These are phyloP conservation scores for Drosophila kanapiae DNA, from an alignment of 1,140 invertebrate species.

Conservation along the genomic window DNA sequence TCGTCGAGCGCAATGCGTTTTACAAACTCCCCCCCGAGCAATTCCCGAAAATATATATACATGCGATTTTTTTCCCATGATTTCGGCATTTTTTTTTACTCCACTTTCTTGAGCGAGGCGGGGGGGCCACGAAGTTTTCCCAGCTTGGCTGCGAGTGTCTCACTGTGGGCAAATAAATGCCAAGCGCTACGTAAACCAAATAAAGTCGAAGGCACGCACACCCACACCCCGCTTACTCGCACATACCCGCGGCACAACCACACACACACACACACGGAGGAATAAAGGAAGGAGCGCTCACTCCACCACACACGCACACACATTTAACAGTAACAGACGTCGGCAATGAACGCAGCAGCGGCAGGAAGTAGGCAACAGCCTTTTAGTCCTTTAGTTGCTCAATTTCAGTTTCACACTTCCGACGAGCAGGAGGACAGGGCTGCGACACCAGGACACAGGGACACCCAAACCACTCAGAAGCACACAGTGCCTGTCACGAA, in stretches of 20 bases:
- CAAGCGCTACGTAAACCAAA: constrained; percentile 82
- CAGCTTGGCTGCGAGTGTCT: constrained; percentile 55
- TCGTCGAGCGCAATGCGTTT: constrained; percentile 73
- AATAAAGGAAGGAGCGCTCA: constrained; percentile 16
- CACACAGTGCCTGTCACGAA: constrained; percentile 15
- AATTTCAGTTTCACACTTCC: constrained; percentile 85
- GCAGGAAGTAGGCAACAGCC: constrained; percentile 75
- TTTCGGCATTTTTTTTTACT: constrained; percentile 20
- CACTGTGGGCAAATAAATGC: constrained; percentile 81
- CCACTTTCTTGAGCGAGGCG: background rate
- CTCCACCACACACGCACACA: constrained; percentile 51
- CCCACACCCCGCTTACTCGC: constrained; percentile 13
- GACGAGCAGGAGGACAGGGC: constrained; percentile 42
- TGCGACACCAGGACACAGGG: constrained; percentile 36
- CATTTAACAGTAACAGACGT: constrained; percentile 81
- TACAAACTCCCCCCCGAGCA: constrained; percentile 73
- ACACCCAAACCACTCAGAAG: constrained; percentile 22
- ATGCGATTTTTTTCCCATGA: constrained; percentile 35
- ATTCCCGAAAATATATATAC: constrained; percentile 63
- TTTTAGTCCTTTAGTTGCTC: constrained; percentile 85
- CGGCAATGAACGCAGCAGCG: constrained; percentile 74
- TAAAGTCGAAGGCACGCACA: constrained; percentile 78
- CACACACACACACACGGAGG: constrained; percentile 18
- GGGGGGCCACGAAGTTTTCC: constrained; percentile 62
- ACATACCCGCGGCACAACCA: constrained; percentile 23